Base-by-base conservation (phyloP, 2,888 invertebrate genomes). In the Brachycybe producta region DNA sequence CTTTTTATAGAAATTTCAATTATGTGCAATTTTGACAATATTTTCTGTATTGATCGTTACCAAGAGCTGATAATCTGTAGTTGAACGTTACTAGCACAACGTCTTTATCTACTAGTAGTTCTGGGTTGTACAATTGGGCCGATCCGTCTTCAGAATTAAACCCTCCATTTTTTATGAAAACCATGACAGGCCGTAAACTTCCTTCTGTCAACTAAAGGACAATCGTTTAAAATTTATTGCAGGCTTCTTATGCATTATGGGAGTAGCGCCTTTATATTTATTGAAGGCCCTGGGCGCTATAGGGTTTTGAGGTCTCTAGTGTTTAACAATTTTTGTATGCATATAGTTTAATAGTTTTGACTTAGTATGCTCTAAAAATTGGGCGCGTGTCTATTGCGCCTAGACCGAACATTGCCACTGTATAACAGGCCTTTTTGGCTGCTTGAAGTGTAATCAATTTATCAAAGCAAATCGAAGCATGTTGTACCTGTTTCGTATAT, bases 1-100 rank as follows among this genome's bases (percentile, higher is more conserved):
- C 49, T 49, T 19, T 35, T 32, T n/a, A 11, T 32, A 32, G 13
- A 32, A 32, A 11, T 32, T 11, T n/a, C 8, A 32, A 32, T 32
- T 32, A n/a, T 32, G 13, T 11, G 8, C 13, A 11, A 11, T 32
- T 11, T 11, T 32, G 32, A 32, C 32, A n/a, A 32, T n/a, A 32
- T 11, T 32, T 35, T 3, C 13, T 11, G 13, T 11, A n/a, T 32
- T n/a, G 11, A 32, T 8, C 19, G 36, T 49, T 39, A 49, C 49
- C 59, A 44, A 73, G 60, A 1, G 69, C 60, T 26, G 73, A 73
- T 38, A 73, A 56, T 1, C 74, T 67, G 58, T 73, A 73, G 52
- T 69, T 69, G 1, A 73, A 60, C 0, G 68, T 64, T 1, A 74
- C 69, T 1, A 73, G 44, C 5, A 73, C 65, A 17, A 74, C 60